Evolutionary conservation across 1,140 invertebrate species (phyloP), one percentile per base, ranked within the genome.

Genomic region (Camponotus vicinus): DNA sequence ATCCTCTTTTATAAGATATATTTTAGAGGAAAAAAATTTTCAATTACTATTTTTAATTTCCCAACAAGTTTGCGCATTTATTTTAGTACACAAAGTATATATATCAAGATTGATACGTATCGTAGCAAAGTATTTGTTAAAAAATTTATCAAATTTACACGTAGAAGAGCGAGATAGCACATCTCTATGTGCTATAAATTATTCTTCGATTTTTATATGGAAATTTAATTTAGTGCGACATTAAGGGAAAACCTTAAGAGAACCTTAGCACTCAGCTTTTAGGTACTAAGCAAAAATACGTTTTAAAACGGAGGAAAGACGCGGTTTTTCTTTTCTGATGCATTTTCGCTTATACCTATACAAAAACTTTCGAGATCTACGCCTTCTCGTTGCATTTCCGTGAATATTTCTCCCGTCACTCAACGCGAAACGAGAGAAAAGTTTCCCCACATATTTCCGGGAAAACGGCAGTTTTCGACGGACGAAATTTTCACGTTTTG

Each of bases 401-500:
- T 9, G 52, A 42, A 32, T 64, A 18, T 3, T n/a, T 59, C 42
- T 27, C 32, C 49, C 27, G 15, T 32, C 15, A 7, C 32, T 40
- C 18, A 11, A 69, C 49, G 49, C n/a, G 3, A 45, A 70, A 42
- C 6, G 21, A 13, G 32, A 49, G 45, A 15, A 2, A 37, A 42
- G 18, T 32, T 27, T 32, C 57, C 27, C 8, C 15, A 18, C 5
- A 52, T 52, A 52, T 52, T 52, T 52, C 49, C 49, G 49, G 49
- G 49, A n/a, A 71, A 3, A n/a, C 69, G 27, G 13, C 45, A 32
- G 69, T 18, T 73, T 73, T 55, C 13, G 21, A 32, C 67, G 27
- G 15, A 42, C 18, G 27, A 18, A 75, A 83, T 83, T 37, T 59
- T 73, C 55, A 45, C 6, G 15, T 82, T 71, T 32, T 21, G 15